Evolutionary conservation across 2,797 vertebrate genomes (phyloP), one percentile per base, ranked within the genome.

Genomic region (Falco novaeseelandiae): DNA sequence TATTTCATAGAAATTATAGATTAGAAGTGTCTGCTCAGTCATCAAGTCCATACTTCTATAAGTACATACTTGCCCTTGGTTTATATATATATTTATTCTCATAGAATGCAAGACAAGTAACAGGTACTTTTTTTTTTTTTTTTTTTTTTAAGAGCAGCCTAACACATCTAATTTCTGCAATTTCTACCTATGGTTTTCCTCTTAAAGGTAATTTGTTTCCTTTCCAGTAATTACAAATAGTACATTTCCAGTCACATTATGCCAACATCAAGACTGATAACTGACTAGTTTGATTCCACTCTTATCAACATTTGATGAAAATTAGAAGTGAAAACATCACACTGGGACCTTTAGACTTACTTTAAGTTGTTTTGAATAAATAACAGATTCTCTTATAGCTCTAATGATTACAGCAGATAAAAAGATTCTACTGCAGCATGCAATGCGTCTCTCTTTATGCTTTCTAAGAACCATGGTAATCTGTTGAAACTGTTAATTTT

Each of bases 121-220:
- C 46, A 44, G 85, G 65, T 89, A 54, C 59, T 70, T 59, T 70
- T 52, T 29, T 34, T 78, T 44, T 51, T 44, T 18, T 34, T n/a
- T 87, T 74, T 74, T 95, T 97, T 97, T 95, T 86, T n/a, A 94
- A 96, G 96, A 97, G 92, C 96, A 98, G 83, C 91, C 94, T 96
- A 97, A 93, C 94, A 95, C 95, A 95, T 96, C 96, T 98, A 97
- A 98, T 98, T 98, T 97, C 97, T 97, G 97, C 96, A 97, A 98
- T 98, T 98, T 98, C 97, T 98, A 98, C 98, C 98, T 98, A 98
- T 98, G 98, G 98, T 98, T 98, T 98, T 95, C 98, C 97, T 98
- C 97, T 98, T 98, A 98, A 98, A 98, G 96, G 97, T 98, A 98
- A 98, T 98, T 98, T 98, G 97, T 98, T 98, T 98, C 97, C 97